A percentile compares a stretch with the other conserved stretches of the same genome.
Conservation (phyloP, 2,888 invertebrate species). For the Hofmannophila pseudospretella region DNA sequence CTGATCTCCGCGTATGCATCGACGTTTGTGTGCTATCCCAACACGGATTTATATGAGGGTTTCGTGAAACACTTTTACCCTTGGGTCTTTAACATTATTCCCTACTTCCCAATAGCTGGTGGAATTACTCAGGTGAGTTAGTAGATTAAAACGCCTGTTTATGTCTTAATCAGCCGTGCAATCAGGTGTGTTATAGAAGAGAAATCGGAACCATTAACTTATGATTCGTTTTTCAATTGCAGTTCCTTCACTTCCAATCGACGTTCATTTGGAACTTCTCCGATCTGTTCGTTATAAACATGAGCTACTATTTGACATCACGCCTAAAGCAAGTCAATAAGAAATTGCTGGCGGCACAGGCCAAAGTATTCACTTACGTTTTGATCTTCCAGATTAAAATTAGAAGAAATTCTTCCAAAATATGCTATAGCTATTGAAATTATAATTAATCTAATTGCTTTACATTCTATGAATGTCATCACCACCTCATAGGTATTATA, state of each 20-base stretch:
- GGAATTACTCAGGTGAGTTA: slow-evolving; percentile 56
- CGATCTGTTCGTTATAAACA: slow-evolving; percentile 83
- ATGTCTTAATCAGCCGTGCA: too few relatives aligned
- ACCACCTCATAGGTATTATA: too few relatives aligned
- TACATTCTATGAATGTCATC: too few relatives aligned
- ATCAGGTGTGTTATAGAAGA: too few relatives aligned
- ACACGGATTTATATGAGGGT: slow-evolving; percentile 37
- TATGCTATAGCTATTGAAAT: too few relatives aligned
- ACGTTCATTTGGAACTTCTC: slow-evolving; percentile 87
- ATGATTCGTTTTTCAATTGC: slow-evolving; percentile 31
- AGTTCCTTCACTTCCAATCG: slow-evolving; percentile 79
- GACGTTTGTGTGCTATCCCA: slow-evolving; percentile 36
- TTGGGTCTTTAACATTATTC: slow-evolving; percentile 53
- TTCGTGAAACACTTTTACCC: slow-evolving; percentile 58
- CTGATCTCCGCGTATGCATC: slow-evolving; percentile 49
- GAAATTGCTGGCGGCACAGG: slow-evolving; percentile 51
- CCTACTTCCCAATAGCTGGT: slow-evolving; percentile 48
- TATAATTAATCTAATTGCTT: too few relatives aligned
- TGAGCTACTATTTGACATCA: slow-evolving; percentile 82
- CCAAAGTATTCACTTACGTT: too few relatives aligned
- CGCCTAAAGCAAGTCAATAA: slow-evolving; percentile 80
- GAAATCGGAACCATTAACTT: too few relatives aligned
- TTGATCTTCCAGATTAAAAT: too few relatives aligned
- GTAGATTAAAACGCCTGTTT: too few relatives aligned
- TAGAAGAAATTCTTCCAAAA: too few relatives aligned